phyloP scores from a whole-genome alignment of 2,113 vertebrate species.

The Melozone crissalis region DNA sequence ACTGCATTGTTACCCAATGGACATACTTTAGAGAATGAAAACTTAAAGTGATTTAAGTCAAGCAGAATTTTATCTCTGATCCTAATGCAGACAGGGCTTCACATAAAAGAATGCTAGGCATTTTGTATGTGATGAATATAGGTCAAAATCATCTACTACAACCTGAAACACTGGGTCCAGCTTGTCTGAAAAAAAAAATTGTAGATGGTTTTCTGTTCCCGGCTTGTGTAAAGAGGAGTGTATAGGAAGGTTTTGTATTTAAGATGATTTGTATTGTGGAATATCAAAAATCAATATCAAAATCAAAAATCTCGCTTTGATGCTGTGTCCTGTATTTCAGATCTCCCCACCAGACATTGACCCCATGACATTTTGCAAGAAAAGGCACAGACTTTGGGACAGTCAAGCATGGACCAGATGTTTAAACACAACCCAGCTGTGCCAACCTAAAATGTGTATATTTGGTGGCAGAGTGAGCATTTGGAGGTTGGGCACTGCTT shows the following conservation, averaged over 20 bases:
- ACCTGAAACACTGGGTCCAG: background rate
- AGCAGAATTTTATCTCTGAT: background rate
- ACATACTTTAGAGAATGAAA: background rate
- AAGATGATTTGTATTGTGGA: background rate
- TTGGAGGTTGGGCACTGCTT: background rate
- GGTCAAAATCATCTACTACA: background rate
- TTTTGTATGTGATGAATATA: background rate
- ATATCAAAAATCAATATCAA: background rate
- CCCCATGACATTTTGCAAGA: background rate
- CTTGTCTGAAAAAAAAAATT: background rate
- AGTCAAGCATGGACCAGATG: background rate
- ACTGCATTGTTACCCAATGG: background rate
- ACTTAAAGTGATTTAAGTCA: background rate
- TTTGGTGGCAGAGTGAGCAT: fast-evolving
- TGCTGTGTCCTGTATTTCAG: background rate
- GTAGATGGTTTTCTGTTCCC: fast-evolving
- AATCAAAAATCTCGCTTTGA: background rate
- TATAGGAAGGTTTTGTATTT: background rate
- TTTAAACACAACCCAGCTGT: background rate
- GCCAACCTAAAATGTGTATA: background rate
- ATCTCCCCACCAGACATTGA: background rate
- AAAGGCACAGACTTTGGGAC: background rate
- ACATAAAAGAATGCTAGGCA: background rate
- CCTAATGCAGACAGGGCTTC: background rate
- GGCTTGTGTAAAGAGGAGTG: background rate